Evolutionary conservation across 1,140 invertebrate genomes (phyloP), one percentile per base, ranked within the genome.

Genomic region (Odontomachus brunneus): DNA sequence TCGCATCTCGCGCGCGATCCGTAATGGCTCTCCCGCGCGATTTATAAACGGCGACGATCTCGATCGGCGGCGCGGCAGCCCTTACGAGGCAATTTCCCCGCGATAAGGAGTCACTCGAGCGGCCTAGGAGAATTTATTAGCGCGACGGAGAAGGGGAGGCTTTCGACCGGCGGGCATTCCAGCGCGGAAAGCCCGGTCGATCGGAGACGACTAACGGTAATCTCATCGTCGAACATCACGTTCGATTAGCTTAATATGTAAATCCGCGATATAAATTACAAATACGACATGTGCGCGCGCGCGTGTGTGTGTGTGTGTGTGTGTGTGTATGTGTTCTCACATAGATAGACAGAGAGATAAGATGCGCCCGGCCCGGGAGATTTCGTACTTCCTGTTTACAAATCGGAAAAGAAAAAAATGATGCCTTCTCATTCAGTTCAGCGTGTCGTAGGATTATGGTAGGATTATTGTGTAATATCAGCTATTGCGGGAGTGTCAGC

Each of bases 181-280:
- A 62, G 38, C 63, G 49, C 26, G 48, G 75, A 84, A 76, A 73
- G 9, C 26, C 9, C 44, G 55, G 14, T 22, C 49, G 62, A 83
- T 72, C 67, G 51, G 2, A 26, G 24, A 44, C 49, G 29, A 19
- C 12, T 63, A 72, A 72, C 78, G 85, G 62, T 78, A 69, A 65
- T 87, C 78, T 48, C 78, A 53, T 55, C 51, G n/a, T 22, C 51
- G 38, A 69, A 71, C 51, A 66, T 66, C 51, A 49, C 22, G 53
- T 71, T 29, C n/a, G 65, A 80, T 80, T 57, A 57, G 53, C n/a
- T 76, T 74, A 57, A 72, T 72, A 83, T 86, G 85, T 53, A 83
- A 87, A 87, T 87, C 24, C 65, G 19, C 65, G 66, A 75, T 83
- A 83, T 87, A 87, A 87, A 86, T 83, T 57, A 72, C 85, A 75